phyloP scores from a whole-genome alignment of 1,140 invertebrate genomes.

The Drusus annulatus region DNA sequence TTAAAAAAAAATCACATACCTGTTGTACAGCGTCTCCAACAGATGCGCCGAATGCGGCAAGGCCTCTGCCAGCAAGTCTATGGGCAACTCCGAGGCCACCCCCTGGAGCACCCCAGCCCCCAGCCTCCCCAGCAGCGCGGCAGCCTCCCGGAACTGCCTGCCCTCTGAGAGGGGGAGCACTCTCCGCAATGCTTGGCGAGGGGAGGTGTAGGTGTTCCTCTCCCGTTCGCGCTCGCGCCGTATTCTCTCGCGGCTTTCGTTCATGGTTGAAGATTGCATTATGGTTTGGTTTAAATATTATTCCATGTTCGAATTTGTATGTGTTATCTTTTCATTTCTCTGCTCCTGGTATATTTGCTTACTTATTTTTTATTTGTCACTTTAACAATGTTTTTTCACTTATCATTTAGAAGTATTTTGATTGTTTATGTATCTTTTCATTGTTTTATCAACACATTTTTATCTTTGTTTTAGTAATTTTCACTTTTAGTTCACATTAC shows the following conservation, averaged over 20 bases:
- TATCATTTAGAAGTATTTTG: no score
- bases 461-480: no score
- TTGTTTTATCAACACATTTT: no score
- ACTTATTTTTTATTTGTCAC: no score
- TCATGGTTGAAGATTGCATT: slow-evolving; percentile 63
- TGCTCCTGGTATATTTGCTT: no score
- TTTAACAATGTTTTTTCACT: no score
- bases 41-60: slow-evolving; percentile 89
- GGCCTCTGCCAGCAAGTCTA: slow-evolving; percentile 89
- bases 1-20: slow-evolving; percentile 65
- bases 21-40: slow-evolving; percentile 88
- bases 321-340: no score
- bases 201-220: slow-evolving; percentile 80
- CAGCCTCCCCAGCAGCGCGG: slow-evolving; percentile 81
- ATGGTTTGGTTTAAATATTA: no score
- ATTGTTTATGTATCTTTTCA: no score
- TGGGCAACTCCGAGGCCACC: slow-evolving; percentile 84
- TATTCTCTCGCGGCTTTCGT: slow-evolving; percentile 74
- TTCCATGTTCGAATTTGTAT: no score
- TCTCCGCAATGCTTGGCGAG: slow-evolving; percentile 80
- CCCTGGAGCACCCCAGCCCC: slow-evolving; percentile 81
- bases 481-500: no score
- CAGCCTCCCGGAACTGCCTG: slow-evolving; percentile 84
- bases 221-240: slow-evolving; percentile 70
- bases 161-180: slow-evolving; percentile 85